Evolutionary conservation across 2,113 vertebrate species (phyloP), one percentile per base, ranked within the genome.

Genomic region (Pithys albifrons): DNA sequence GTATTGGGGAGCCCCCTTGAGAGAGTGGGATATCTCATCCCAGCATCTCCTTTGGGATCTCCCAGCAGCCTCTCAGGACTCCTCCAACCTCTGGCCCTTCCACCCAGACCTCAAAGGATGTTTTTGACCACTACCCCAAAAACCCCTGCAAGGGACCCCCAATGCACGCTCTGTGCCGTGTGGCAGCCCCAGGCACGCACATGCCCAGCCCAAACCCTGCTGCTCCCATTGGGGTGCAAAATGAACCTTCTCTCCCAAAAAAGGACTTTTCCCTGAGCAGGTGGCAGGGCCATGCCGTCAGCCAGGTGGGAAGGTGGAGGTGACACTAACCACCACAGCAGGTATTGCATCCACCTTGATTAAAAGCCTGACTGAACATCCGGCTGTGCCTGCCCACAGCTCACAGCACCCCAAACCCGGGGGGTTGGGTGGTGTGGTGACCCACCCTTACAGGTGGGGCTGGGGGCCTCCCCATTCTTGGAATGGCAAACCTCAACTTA

Each of bases 311-410:
- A 74, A 39, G 22, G 55, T 66, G 76, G 77, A 90, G 73, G 43
- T 0, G 1, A 14, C 12, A 6, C 71, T 0, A 3, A 62, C 35
- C 0, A 25, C 45, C 35, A 3, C 25, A 9, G 58, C 23, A 7
- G 33, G 62, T 86, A 89, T 64, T 64, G 48, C 31, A 49, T 71
- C 91, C 3, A 1, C 14, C 91, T 80, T 59, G 81, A 92, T 95
- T 95, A 92, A 81, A 95, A 85, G 27, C 29, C 22, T 92, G 5
- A 3, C 46, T 64, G 17, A 49, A 28, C 0, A 4, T 69, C 67
- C 11, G 12, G 12, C 51, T 14, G 10, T 37, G 62, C 64, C 54
- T 5, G 6, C 69, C 51, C 19, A 79, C 6, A 2, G 48, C 77
- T 59, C 39, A 37, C 23, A 43, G 80, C 57, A 7, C 62, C 87